Evolutionary conservation across 2,888 invertebrate genomes (phyloP), one percentile per base, ranked within the genome.

Genomic region (Watsonalla binaria): DNA sequence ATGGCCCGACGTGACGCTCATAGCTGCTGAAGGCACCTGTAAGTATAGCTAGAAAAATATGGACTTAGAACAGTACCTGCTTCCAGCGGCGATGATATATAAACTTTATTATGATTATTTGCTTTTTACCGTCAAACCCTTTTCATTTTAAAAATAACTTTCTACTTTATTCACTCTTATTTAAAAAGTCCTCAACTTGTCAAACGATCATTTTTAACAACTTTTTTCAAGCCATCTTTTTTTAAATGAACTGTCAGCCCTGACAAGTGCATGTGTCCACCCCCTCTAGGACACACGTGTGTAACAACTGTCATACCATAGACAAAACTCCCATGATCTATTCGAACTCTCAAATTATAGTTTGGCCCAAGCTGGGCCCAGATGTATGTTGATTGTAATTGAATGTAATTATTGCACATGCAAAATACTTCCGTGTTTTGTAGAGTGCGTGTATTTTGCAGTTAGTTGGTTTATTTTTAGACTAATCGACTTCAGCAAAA

Each of bases 211-310:
- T 42, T 42, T 42, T 42, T 42, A 11, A 42, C 42, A 8, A 42
- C 37, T 37, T 42, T 42, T 5, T 42, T 42, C 8, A 5, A 37
- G 37, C 6, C n/a, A 47, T 14, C 52, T 52, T 51, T 60, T 65
- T 58, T 53, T 54, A 50, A 45, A 54, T 55, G 57, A 52, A 71
- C 69, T 71, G 64, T 45, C 61, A 69, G 58, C 66, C 70, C 68
- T 68, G 55, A 58, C 62, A 71, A 76, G 73, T 80, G 82, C 86
- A 86, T 81, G 59, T 80, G 81, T 74, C 72, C 74, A 82, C 80
- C 82, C 84, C 84, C 82, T 73, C 70, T 72, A 71, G 66, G 70
- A 59, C 76, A 82, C 87, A 88, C 79, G 80, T 88, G 88, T 68
- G 63, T 46, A 66, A 82, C 85, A 84, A 81, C 83, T 86, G 86